Base-by-base conservation (phyloP, 2,888 invertebrate genomes). In the Drosophila testacea region DNA sequence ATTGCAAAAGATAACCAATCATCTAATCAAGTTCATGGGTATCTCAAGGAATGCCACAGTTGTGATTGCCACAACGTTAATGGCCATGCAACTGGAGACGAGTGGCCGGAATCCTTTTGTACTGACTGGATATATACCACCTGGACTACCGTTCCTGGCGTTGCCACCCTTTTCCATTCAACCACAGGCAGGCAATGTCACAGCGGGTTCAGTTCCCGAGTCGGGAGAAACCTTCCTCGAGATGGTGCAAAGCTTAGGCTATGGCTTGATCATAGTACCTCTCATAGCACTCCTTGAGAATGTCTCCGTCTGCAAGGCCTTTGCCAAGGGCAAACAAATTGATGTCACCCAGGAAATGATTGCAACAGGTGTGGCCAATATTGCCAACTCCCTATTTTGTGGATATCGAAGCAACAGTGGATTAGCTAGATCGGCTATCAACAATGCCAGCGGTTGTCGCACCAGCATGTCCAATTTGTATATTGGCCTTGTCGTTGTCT, bases 261-360 rank as follows among this genome's bases (percentile, higher is more conserved):
- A 96, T 47, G 97, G 97, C 28, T 93, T 98, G 62, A 93, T 96
- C 41, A 97, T 98, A 39, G 94, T 98, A 55, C 98, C 98, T 3
- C 93, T 98, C 28, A 95, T 98, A 83, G 96, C 96, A 16, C 93
- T 98, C 57, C 94, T 98, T 88, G 98, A 98, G 92, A 96, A 96
- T 85, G 96, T 98, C 75, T 96, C 98, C n/a, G 97, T 90, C 6
- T 90, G 90, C 71, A 90, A 90, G 56, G 91, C 91, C n/a, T 90
- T 91, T 38, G 94, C 95, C n/a, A 95, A 95, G 90, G 96, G 96
- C 11, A 95, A 95, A 90, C 94, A 96, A 55, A 96, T 98, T 56
- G 97, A 98, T 91, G 96, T 98, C 16, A 97, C 97, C 38, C 98
- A 98, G 92, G 98, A 98, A 93, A 94, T 98, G 90, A 94, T 98